These are phyloP conservation scores for Budorcas taxicolor DNA, from an alignment of 2,113 vertebrate genomes.

Conservation along the genomic window DNA sequence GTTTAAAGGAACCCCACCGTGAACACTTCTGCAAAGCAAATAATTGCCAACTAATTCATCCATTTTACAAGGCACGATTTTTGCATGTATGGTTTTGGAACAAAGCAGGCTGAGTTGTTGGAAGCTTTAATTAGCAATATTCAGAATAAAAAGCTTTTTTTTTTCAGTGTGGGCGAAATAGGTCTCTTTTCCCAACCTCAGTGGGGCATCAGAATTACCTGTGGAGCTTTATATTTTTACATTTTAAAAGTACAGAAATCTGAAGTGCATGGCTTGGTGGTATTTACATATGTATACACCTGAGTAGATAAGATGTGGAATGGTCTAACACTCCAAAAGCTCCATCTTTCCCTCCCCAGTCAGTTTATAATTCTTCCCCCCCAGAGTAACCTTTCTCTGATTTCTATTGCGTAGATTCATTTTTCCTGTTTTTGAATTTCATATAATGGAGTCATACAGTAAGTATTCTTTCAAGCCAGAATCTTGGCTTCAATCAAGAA, in stretches of 20 bases:
- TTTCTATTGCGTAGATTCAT: not conserved
- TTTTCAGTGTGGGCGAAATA: not conserved
- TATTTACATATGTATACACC: not conserved
- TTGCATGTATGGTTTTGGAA: conserved; percentile 19
- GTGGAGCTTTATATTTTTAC: not conserved
- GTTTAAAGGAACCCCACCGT: not conserved
- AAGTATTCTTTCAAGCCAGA: not conserved
- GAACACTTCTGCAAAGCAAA: conserved; percentile 23
- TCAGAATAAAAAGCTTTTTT: not conserved
- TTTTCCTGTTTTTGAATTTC: not conserved
- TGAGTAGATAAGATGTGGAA: not conserved
- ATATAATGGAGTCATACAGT: not conserved
- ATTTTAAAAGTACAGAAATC: not conserved
- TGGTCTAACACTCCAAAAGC: fast-evolving
- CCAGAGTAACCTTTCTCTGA: not conserved
- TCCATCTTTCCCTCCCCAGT: not conserved
- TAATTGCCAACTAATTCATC: conserved; percentile 28
- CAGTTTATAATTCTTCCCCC: not conserved
- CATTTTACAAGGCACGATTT: conserved; percentile 14
- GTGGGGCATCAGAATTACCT: not conserved
- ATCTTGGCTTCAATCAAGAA: not conserved
- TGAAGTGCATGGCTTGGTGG: not conserved
- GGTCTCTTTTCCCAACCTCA: not conserved
- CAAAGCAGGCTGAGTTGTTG: conserved; percentile 10
- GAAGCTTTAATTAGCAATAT: conserved; percentile 23